A percentile compares a stretch with the other conserved stretches of the same genome.
Conservation (phyloP, 2,797 vertebrate species). For the Eulemur rubriventer region DNA sequence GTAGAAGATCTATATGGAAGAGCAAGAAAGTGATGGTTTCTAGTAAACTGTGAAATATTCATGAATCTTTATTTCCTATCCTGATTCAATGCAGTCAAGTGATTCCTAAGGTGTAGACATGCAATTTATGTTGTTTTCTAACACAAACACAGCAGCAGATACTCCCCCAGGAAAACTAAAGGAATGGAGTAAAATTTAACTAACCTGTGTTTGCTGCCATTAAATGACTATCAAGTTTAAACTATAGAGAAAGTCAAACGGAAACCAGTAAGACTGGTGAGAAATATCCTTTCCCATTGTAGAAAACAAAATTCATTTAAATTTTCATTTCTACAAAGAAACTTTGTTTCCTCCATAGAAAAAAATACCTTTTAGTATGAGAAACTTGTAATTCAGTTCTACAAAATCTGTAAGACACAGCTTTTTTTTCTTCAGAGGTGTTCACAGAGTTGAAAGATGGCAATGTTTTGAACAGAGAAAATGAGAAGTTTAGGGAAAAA, state of each 20-base stretch:
- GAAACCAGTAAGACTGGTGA: slow-evolving; percentile 65
- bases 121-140: slow-evolving; percentile 71
- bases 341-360: slow-evolving; percentile 41
- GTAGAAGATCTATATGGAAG: slow-evolving; percentile 70
- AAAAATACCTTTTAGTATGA: background rate
- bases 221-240: slow-evolving; percentile 67
- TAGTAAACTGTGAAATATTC: slow-evolving; percentile 78
- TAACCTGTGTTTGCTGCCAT: slow-evolving; percentile 58
- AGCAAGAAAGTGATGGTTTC: slow-evolving; percentile 59
- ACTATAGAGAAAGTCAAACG: slow-evolving; percentile 73
- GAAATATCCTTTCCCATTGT: slow-evolving; percentile 40
- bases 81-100: slow-evolving; percentile 62
- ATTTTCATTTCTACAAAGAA: slow-evolving; percentile 61
- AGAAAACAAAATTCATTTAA: slow-evolving; percentile 61
- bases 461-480: slow-evolving; percentile 3
- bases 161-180: slow-evolving; percentile 62
- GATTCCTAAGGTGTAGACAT: slow-evolving; percentile 70
- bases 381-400: background rate
- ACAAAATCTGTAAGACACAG: background rate
- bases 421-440: background rate
- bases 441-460: background rate
- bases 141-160: slow-evolving; percentile 55
- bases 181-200: slow-evolving; percentile 69
- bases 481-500: background rate
- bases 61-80: slow-evolving; percentile 76